Evolutionary conservation across 2,888 invertebrate species (phyloP), one percentile per base, ranked within the genome.

Genomic region (Pyrochroa serraticornis): DNA sequence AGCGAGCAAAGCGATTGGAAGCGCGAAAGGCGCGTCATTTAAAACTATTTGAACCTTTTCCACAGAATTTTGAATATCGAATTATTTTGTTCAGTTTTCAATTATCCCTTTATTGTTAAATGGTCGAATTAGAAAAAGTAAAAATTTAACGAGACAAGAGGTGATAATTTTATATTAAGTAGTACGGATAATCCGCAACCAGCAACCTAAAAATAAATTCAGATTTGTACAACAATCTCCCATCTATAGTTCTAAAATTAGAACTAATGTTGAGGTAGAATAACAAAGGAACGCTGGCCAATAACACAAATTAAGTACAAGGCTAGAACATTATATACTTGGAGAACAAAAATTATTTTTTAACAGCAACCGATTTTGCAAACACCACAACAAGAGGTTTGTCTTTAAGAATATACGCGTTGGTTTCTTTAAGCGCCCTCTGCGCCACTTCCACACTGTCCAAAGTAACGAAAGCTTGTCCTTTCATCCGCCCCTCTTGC

Each of bases 401-500:
- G 56, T 90, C 91, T 71, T 92, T 90, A 49, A 96, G 80, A 67
- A 95, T 84, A 75, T 85, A 93, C 0, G 95, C 95, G 80, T 96
- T 94, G 1, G 94, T 94, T 77, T 93, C 91, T 68, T 85, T 82
- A 0, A 95, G 76, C 7, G 96, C 96, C 62, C 82, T 81, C 71
- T 89, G 85, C 0, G 93, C 92, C 69, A 85, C 80, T 42, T 82
- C 81, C 8, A 87, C 82, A 69, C 83, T 86, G 48, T 92, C 91
- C 50, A 95, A 82, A 0, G 93, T 93, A 0, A 97, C 84, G 82
- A 97, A 97, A 0, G 94, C 95, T 79, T 97, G 97, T 0, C 96
- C 96, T 79, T 95, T 97, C 96, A 97, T 96, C 72, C 94, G 84
- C 0, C 97, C 97, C 77, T 94, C 93, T 74, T 93, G 92, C 95